A percentile compares a stretch with the other conserved stretches of the same genome.
These are phyloP conservation scores for Aspidapion aeneum DNA, from an alignment of 2,888 invertebrate species.

Conservation along the genomic window DNA sequence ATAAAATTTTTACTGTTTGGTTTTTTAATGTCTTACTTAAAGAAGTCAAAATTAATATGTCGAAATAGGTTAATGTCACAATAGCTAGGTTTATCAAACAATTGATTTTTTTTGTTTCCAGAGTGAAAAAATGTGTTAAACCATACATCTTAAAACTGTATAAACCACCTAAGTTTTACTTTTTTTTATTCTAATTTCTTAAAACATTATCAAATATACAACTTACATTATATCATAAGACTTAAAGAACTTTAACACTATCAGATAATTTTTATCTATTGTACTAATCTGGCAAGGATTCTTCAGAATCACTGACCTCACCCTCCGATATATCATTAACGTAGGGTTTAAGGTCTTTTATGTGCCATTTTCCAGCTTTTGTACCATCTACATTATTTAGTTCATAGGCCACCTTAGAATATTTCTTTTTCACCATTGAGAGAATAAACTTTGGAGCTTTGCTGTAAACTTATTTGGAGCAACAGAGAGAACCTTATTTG, in stretches of 20 bases:
- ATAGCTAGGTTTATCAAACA: not conserved
- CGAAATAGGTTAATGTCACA: not conserved
- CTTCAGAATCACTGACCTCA: not conserved
- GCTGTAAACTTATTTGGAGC: too few species aligned
- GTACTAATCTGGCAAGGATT: not conserved
- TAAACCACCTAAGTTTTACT: not conserved
- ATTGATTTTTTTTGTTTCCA: too few species aligned
- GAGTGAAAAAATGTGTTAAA: too few species aligned
- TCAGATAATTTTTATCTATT: too few species aligned
- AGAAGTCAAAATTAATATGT: not conserved
- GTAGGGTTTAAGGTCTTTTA: not conserved
- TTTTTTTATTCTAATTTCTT: too few species aligned
- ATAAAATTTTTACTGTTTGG: not conserved
- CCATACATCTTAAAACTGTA: not conserved
- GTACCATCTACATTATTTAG: not conserved
- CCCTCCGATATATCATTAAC: not conserved
- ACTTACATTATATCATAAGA: too few species aligned
- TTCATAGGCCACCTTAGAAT: too few species aligned
- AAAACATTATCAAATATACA: too few species aligned
- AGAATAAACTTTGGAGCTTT: too few species aligned
- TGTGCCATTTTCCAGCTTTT: not conserved
- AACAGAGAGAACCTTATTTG: too few species aligned
- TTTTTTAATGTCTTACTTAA: not conserved
- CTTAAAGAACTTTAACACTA: too few species aligned
- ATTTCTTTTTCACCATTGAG: too few species aligned